Percentiles rank a stretch among this genome's conserved stretches.
These are phyloP conservation scores for Cotesia typhae DNA, from an alignment of 1,140 invertebrate species.

Conservation along the genomic window DNA sequence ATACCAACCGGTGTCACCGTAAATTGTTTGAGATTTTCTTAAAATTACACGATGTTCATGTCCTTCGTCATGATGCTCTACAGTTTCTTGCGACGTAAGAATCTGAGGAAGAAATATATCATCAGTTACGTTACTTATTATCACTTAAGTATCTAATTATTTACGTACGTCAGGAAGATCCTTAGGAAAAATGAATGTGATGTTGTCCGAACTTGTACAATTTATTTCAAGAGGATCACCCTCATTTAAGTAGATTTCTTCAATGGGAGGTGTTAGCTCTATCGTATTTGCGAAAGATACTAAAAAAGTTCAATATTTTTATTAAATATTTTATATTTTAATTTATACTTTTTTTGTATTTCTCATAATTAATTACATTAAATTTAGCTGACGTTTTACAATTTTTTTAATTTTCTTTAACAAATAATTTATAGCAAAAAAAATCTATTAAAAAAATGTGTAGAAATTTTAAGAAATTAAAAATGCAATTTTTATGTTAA, in stretches of 20 bases:
- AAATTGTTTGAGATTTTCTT: conserved; percentile 40
- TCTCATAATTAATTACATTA: background rate
- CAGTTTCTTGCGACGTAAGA: conserved; percentile 37
- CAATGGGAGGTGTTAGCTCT: conserved; percentile 23
- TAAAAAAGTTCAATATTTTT: conserved; percentile 23
- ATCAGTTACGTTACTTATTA: background rate
- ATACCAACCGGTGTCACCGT: conserved; percentile 70
- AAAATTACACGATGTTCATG: conserved; percentile 36
- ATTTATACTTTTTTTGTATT: background rate
- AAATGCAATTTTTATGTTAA: too few species aligned
- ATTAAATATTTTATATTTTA: background rate
- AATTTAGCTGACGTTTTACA: background rate
- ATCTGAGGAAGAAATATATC: conserved; percentile 16
- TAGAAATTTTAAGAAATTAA: too few species aligned
- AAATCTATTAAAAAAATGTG: too few species aligned
- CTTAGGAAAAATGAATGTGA: conserved; percentile 45
- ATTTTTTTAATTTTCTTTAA: too few species aligned
- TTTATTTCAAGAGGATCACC: conserved; percentile 44
- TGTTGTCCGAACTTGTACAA: conserved; percentile 38
- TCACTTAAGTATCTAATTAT: conserved; percentile 1
- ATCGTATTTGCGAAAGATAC: conserved; percentile 37
- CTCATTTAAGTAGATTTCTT: conserved; percentile 48
- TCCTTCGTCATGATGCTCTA: background rate
- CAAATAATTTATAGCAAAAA: too few species aligned
- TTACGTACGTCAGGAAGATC: background rate